Percentiles rank a stretch among this genome's conserved stretches.
Conservation (phyloP, 2,797 vertebrate species). For the Coregonus suidteri region DNA sequence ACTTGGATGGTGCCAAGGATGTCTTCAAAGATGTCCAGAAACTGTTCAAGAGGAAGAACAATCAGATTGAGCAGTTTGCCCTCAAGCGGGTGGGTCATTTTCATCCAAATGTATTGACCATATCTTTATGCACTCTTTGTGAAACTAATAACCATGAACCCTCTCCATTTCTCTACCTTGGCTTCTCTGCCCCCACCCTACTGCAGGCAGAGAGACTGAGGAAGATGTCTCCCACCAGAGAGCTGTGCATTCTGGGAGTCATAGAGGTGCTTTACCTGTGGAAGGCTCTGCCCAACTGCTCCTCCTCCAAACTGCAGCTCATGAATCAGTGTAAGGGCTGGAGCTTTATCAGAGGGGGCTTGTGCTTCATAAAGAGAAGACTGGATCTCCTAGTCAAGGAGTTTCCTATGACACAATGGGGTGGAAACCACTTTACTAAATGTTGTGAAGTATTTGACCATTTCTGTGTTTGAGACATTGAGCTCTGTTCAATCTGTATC, state of each 20-base stretch:
- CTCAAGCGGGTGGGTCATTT: constrained; percentile 80
- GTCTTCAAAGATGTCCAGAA: constrained; percentile 93
- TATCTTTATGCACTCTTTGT: not conserved
- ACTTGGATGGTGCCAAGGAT: constrained; percentile 81
- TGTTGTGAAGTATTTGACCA: not conserved
- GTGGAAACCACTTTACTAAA: not conserved
- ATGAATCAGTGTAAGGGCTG: constrained; percentile 88
- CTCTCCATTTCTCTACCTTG: not conserved
- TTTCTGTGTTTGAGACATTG: not conserved
- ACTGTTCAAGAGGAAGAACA: constrained; percentile 96
- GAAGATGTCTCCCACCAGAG: constrained; percentile 82
- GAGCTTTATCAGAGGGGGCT: not conserved
- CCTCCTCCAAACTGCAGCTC: constrained; percentile 86
- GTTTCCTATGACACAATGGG: not conserved
- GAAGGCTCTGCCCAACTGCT: constrained; percentile 97
- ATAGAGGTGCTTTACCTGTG: constrained; percentile 96
- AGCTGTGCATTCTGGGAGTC: constrained; percentile 89
- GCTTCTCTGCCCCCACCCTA: not conserved
- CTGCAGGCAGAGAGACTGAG: constrained; percentile 88
- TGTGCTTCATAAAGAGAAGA: too few relatives aligned
- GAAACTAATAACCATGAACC: not conserved
- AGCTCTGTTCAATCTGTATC: too few relatives aligned
- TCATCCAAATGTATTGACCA: not conserved
- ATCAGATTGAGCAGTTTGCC: constrained; percentile 97
- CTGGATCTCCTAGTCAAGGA: not conserved